These are phyloP conservation scores for Tortrix viridana DNA, from an alignment of 2,888 invertebrate species.

Conservation along the genomic window DNA sequence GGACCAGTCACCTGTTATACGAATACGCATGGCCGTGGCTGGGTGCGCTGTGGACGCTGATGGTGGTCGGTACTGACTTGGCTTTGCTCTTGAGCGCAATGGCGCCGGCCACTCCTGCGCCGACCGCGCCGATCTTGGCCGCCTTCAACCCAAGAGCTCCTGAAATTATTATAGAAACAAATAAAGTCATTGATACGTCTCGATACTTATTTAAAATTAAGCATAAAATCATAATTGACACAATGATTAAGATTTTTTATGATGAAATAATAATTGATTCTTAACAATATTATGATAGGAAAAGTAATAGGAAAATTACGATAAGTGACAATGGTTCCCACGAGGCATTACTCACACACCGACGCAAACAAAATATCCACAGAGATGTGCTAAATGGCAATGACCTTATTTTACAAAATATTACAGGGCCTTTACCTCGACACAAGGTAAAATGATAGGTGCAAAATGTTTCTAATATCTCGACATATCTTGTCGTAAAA, in stretches of 20 bases:
- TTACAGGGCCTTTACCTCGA: slow-evolving; percentile 11
- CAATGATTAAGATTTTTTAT: background rate
- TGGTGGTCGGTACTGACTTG: slow-evolving; percentile 48
- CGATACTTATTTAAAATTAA: too few relatives aligned
- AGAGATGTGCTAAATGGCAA: slow-evolving; percentile 36
- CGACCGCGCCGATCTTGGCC: slow-evolving; percentile 70
- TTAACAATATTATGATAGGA: too few relatives aligned
- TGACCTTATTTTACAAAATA: slow-evolving; percentile 28
- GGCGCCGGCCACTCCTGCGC: slow-evolving; percentile 67
- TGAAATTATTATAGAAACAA: background rate
- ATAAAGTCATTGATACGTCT: background rate
- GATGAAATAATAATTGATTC: background rate
- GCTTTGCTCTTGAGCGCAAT: slow-evolving; percentile 67
- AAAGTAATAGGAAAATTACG: slow-evolving; percentile 9
- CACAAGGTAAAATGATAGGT: slow-evolving; percentile 23
- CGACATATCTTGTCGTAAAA: slow-evolving; percentile 6
- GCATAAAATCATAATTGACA: background rate
- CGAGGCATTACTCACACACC: slow-evolving; percentile 38
- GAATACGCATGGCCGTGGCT: slow-evolving; percentile 42
- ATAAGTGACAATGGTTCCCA: slow-evolving; percentile 45
- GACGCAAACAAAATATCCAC: slow-evolving; percentile 10
- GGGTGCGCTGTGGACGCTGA: slow-evolving; percentile 34
- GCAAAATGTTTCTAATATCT: slow-evolving; percentile 13
- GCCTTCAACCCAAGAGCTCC: slow-evolving; percentile 67
- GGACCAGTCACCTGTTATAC: slow-evolving; percentile 47